Evolutionary conservation across 2,888 invertebrate genomes (phyloP).

Genomic region (Rhimphoctona megacephalus): DNA sequence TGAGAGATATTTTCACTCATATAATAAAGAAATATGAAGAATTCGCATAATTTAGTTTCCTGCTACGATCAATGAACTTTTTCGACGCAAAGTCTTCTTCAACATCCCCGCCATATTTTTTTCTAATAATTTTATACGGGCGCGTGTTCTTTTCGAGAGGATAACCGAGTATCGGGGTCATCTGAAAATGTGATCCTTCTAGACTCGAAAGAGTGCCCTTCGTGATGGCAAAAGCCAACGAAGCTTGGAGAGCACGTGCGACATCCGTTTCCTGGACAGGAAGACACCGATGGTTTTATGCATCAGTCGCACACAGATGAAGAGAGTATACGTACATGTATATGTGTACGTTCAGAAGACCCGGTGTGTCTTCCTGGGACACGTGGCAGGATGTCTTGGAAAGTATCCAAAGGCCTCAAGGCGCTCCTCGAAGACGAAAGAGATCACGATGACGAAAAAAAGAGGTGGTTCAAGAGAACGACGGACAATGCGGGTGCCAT

Average conservation of each 20-base stretch:
- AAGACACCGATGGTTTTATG: constrained; percentile 40
- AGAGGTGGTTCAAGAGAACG: constrained; percentile 21
- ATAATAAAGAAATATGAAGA: constrained; percentile 10
- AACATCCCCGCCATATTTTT: constrained; percentile 2
- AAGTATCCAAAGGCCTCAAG: constrained; percentile 54
- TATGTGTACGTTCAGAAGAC: constrained; percentile 34
- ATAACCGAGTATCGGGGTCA: constrained; percentile 35
- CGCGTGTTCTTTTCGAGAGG: constrained; percentile 41
- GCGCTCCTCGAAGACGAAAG: constrained; percentile 45
- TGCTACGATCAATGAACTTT: neutral
- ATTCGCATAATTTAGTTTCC: neutral
- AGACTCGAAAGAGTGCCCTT: constrained; percentile 3
- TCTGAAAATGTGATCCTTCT: constrained; percentile 50
- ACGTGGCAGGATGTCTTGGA: constrained; percentile 70
- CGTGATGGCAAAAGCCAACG: constrained; percentile 32
- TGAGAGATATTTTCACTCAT: constrained; percentile 3
- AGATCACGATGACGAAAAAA: constrained; percentile 29
- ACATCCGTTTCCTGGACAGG: constrained; percentile 65
- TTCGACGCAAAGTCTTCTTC: neutral
- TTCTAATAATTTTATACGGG: neutral
- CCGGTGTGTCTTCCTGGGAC: constrained; percentile 60
- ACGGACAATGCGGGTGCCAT: constrained; percentile 60
- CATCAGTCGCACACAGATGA: constrained; percentile 21
- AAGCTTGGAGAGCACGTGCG: constrained; percentile 64
- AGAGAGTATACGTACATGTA: constrained; percentile 18